A percentile compares a stretch with the other conserved stretches of the same genome.
phyloP scores from a whole-genome alignment of 23 tunicate species.

The Ascidia mentula region DNA sequence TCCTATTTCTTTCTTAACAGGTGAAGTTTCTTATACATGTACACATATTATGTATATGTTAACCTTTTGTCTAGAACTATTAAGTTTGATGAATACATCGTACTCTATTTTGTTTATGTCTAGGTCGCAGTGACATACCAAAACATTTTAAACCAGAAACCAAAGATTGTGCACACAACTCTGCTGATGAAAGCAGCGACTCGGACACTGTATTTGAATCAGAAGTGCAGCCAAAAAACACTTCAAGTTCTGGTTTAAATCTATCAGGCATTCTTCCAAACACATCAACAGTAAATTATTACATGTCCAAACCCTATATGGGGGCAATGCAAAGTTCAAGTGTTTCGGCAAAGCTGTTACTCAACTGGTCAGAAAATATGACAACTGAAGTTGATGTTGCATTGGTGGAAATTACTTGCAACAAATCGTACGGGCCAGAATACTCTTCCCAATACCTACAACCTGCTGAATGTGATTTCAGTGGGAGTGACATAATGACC shows the following conservation, averaged over 20 bases:
- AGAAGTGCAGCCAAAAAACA: background rate
- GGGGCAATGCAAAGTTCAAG: background rate
- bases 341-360: background rate
- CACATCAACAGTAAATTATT: background rate
- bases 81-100: too few relatives aligned
- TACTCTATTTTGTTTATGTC: too few relatives aligned
- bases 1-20: constrained; percentile 17
- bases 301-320: background rate
- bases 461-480: background rate
- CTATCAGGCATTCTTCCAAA: background rate
- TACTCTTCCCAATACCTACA: background rate
- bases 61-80: too few relatives aligned
- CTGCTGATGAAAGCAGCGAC: background rate
- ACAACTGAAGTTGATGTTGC: background rate
- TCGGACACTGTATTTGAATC: constrained; percentile 26
- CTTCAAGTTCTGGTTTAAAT: background rate
- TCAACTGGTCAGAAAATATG: background rate
- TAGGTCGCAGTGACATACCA: too few relatives aligned
- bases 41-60: too few relatives aligned
- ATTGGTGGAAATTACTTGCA: background rate
- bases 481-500: background rate
- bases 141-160: too few relatives aligned
- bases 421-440: background rate
- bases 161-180: too few relatives aligned
- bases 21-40: too few relatives aligned